phyloP scores from a whole-genome alignment of 2,113 vertebrate species.

The Ploceus nigricollis region DNA sequence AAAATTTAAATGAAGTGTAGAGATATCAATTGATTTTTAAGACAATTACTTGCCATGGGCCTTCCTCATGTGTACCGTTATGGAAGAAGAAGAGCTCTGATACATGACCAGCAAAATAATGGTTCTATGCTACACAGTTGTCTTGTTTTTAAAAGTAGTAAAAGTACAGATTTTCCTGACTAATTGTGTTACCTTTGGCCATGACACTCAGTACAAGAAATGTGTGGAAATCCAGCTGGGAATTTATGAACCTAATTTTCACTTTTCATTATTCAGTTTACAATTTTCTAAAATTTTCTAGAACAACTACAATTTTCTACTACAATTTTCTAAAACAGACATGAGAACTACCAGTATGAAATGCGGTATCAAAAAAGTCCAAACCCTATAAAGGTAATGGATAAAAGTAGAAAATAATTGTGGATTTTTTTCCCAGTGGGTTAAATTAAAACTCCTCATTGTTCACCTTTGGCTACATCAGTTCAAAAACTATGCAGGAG shows the following conservation, averaged over 20 bases:
- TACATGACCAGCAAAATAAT: background rate
- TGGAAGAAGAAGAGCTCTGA: background rate
- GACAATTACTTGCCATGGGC: background rate
- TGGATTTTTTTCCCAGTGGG: accelerated
- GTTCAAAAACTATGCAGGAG: background rate
- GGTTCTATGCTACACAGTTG: accelerated
- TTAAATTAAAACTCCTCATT: background rate
- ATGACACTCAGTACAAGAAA: background rate
- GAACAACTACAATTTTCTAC: no score
- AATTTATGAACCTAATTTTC: background rate
- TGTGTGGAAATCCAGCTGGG: background rate
- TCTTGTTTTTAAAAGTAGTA: background rate
- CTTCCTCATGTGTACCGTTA: background rate
- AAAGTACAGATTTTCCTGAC: background rate
- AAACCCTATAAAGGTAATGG: background rate
- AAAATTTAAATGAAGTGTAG: background rate
- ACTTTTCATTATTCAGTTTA: background rate
- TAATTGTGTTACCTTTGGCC: background rate
- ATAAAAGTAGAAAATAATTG: background rate
- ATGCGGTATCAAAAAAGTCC: background rate
- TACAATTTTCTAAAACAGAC: background rate
- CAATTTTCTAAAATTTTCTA: background rate
- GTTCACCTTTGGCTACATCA: background rate
- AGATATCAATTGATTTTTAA: background rate
- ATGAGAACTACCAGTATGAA: background rate